Evolutionary conservation across 2,797 vertebrate species (phyloP).

Genomic region (Xyrichtys novacula): DNA sequence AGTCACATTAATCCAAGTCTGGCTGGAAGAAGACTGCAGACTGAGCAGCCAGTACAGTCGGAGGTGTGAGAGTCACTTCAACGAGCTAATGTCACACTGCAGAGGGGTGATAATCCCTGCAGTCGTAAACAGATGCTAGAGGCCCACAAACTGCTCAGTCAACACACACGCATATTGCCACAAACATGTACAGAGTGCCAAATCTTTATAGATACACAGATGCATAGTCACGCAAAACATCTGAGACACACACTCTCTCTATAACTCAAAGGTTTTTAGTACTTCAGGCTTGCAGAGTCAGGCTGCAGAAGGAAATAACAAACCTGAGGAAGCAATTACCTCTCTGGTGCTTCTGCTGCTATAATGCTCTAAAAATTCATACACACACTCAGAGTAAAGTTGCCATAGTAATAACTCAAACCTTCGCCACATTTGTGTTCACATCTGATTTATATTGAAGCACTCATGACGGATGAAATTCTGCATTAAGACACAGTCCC

Average conservation of each 20-base stretch:
- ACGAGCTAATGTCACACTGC: conserved; percentile 73
- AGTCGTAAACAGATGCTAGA: conserved; percentile 81
- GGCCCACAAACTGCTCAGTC: conserved; percentile 66
- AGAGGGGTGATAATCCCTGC: conserved; percentile 78
- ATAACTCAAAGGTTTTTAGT: conserved; percentile 10
- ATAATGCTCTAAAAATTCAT: conserved; percentile 8
- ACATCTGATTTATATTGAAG: conserved; percentile 2
- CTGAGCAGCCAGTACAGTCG: conserved; percentile 43
- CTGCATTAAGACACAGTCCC: conserved; percentile 18
- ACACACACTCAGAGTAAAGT: conserved; percentile 14
- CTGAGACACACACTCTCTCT: conserved; percentile 4
- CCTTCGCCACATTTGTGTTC: conserved; percentile 3
- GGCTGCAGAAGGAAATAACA: conserved; percentile 41
- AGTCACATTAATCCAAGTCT: conserved; percentile 67
- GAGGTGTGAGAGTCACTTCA: conserved; percentile 71
- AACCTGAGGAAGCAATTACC: conserved; percentile 59
- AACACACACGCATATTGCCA: conserved; percentile 27
- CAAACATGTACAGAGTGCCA: conserved; percentile 30
- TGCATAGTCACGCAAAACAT: conserved; percentile 17
- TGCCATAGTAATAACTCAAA: conserved; percentile 45
- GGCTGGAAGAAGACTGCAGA: conserved; percentile 57
- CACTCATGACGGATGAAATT: conserved; percentile 38
- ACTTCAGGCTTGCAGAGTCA: conserved; percentile 17
- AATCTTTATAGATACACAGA: conserved; percentile 32
- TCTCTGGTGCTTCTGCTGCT: not conserved